A percentile compares a stretch with the other conserved stretches of the same genome.
Evolutionary conservation across 2,797 vertebrate species (phyloP).

Genomic region (Hafferia zeledoni): DNA sequence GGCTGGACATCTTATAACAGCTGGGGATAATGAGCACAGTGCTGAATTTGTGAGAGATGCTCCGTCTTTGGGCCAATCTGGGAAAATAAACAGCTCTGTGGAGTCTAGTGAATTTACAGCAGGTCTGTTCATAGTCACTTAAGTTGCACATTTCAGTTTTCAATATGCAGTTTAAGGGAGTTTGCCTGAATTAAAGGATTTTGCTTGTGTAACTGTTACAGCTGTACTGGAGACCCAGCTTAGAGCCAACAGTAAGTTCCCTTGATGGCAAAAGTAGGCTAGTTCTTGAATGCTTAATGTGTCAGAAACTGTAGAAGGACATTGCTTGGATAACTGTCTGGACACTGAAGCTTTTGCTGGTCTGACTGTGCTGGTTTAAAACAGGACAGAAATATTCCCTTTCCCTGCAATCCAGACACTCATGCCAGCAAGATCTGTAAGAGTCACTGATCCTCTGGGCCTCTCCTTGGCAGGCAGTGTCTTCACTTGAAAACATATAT

Average conservation of each 20-base stretch:
- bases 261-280: slow-evolving; percentile 10
- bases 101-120: neutral
- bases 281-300: neutral
- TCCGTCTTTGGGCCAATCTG: neutral
- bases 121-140: neutral
- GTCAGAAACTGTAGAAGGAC: neutral
- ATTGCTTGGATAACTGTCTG: neutral
- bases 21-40: neutral
- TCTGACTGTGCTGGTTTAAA: neutral
- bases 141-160: neutral
- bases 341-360: neutral
- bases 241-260: slow-evolving; percentile 7
- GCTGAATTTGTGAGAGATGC: accelerated
- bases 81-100: neutral
- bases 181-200: slow-evolving; percentile 12
- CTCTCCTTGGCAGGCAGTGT: slow-evolving; percentile 30
- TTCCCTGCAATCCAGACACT: neutral
- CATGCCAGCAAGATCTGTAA: neutral
- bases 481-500: neutral
- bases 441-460: neutral
- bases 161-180: neutral
- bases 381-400: neutral
- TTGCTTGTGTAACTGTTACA: slow-evolving; percentile 18
- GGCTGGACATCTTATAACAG: neutral
- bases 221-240: neutral